Evolutionary conservation across 2,113 vertebrate genomes (phyloP).

Genomic region (Sakesphorus luctuosus): DNA sequence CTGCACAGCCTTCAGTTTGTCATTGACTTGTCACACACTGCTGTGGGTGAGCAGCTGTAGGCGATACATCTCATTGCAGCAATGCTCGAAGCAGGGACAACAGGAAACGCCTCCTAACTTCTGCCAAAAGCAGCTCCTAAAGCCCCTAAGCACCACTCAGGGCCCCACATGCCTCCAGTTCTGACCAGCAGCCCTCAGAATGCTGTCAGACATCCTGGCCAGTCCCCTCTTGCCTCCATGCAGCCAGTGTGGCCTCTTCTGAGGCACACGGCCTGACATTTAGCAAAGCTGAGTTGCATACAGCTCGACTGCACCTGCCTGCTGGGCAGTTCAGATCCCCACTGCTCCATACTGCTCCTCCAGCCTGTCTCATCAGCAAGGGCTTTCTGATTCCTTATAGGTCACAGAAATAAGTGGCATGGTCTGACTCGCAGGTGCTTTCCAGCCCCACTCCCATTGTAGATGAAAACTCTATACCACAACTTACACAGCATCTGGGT

Average conservation of each 20-base stretch:
- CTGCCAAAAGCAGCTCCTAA: neutral
- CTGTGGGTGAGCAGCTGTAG: neutral
- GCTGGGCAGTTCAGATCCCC: neutral
- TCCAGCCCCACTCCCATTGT: neutral
- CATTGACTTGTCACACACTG: neutral
- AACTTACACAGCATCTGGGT: neutral
- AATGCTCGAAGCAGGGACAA: neutral
- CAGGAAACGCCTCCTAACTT: neutral
- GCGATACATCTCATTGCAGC: neutral
- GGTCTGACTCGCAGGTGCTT: fast-evolving
- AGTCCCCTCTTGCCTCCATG: neutral
- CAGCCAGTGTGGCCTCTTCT: neutral
- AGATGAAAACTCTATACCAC: neutral
- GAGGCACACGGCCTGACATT: neutral
- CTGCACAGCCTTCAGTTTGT: neutral
- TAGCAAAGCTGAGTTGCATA: neutral
- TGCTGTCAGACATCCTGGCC: neutral
- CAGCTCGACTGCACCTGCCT: fast-evolving
- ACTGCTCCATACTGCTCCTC: neutral
- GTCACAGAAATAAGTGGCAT: neutral
- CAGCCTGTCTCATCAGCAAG: neutral
- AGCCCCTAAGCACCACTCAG: fast-evolving
- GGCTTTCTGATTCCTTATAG: neutral
- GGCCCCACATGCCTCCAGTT: fast-evolving
- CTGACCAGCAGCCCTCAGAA: neutral